phyloP scores from a whole-genome alignment of 1,140 invertebrate species.

The Drosophila bocqueti region DNA sequence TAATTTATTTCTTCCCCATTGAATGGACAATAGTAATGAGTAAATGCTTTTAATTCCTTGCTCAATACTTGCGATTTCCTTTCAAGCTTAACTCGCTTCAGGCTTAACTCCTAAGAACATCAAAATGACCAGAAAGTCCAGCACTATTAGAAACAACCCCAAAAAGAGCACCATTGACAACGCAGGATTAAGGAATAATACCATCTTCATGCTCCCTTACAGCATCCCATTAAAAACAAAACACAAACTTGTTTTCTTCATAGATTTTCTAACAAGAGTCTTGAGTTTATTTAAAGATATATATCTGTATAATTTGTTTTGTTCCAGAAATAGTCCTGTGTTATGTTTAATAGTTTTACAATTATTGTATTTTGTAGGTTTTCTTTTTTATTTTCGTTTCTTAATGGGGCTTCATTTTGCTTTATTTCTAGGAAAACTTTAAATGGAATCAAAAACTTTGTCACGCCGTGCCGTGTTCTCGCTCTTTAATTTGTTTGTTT shows the following conservation, averaged over 20 bases:
- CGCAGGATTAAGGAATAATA: neutral
- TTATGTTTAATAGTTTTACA: constrained; percentile 70
- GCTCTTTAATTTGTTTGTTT: constrained; percentile 40
- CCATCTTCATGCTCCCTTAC: neutral
- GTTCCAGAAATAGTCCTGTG: constrained; percentile 77
- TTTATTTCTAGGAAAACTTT: constrained; percentile 71
- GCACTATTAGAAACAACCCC: neutral
- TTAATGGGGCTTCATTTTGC: constrained; percentile 43
- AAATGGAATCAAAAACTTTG: constrained; percentile 78
- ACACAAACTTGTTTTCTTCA: constrained; percentile 2
- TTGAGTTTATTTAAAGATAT: constrained; percentile 83
- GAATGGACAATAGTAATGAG: neutral
- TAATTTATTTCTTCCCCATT: neutral
- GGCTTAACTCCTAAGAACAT: neutral
- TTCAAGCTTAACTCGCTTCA: neutral
- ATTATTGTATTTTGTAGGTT: constrained; percentile 78
- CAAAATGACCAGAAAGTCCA: neutral
- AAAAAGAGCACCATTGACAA: neutral
- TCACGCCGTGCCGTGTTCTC: constrained; percentile 40
- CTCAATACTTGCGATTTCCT: neutral
- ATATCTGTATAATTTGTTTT: constrained; percentile 73
- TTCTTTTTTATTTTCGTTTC: constrained; percentile 10
- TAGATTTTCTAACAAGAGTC: constrained; percentile 80
- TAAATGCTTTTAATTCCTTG: neutral
- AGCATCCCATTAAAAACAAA: neutral